phyloP scores from a whole-genome alignment of 2,888 invertebrate species.

The Drosophila algonquin region DNA sequence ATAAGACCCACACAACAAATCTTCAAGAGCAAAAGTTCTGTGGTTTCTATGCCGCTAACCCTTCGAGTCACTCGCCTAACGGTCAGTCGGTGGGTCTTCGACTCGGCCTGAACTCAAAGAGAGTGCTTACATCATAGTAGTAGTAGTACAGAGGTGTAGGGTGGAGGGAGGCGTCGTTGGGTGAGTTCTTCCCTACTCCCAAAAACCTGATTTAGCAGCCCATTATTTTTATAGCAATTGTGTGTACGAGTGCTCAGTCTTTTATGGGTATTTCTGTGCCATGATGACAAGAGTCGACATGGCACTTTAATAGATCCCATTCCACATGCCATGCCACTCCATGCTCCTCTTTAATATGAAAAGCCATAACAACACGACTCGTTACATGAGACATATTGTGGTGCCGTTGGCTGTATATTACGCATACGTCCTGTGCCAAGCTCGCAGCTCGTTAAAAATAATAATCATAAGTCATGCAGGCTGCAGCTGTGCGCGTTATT shows the following conservation, averaged over 20 bases:
- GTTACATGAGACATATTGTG: conserved; percentile 50
- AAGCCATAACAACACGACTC: conserved; percentile 54
- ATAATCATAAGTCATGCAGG: conserved; percentile 47
- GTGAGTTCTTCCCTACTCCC: not conserved
- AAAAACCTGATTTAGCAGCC: conserved; percentile 60
- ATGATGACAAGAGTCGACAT: conserved; percentile 65
- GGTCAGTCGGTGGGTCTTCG: conserved; percentile 39
- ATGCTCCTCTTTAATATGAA: conserved; percentile 51
- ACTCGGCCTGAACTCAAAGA: conserved; percentile 32
- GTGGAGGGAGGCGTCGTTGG: conserved; percentile 18
- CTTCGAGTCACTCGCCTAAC: conserved; percentile 29
- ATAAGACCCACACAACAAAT: conserved; percentile 34
- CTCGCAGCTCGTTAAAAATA: conserved; percentile 64
- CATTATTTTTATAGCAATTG: conserved; percentile 50
- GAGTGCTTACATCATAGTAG: conserved; percentile 36
- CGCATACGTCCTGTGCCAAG: conserved; percentile 44
- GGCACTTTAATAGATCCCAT: conserved; percentile 58
- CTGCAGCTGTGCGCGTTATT: conserved; percentile 52
- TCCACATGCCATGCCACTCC: too few relatives aligned
- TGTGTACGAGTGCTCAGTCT: conserved; percentile 28
- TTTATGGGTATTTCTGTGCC: conserved; percentile 55
- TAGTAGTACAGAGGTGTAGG: not conserved
- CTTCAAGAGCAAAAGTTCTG: not conserved
- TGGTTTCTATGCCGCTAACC: conserved; percentile 34
- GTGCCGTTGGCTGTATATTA: conserved; percentile 52